Evolutionary conservation across 2,113 vertebrate genomes (phyloP).

Genomic region (Setophaga petechia): DNA sequence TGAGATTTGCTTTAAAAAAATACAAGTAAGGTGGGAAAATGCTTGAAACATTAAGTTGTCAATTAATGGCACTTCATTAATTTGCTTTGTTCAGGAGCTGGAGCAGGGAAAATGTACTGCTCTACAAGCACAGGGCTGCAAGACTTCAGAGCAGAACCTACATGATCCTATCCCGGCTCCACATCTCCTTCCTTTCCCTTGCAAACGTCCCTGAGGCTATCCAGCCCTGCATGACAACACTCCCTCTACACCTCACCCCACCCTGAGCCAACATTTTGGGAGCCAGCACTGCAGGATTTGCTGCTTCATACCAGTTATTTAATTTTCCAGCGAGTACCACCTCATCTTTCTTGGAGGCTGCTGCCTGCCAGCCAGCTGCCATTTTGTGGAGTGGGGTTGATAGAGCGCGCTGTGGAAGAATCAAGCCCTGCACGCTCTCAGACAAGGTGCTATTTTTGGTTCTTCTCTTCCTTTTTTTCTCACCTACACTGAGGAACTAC

Average conservation of each 20-base stretch:
- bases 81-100: neutral
- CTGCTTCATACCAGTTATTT: neutral
- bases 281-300: neutral
- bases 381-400: neutral
- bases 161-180: neutral
- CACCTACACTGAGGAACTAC: neutral
- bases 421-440: neutral
- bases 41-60: neutral
- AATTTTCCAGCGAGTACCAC: conserved; percentile 23
- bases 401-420: neutral
- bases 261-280: neutral
- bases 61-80: neutral
- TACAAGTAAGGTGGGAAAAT: neutral
- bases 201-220: neutral
- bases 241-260: neutral
- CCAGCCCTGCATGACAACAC: neutral
- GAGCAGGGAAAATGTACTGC: neutral
- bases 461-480: conserved; percentile 16
- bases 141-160: neutral
- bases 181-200: neutral
- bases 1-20: neutral
- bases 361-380: conserved; percentile 35
- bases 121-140: neutral
- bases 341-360: conserved; percentile 7
- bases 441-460: conserved; percentile 23